Evolutionary conservation across 2,113 vertebrate species (phyloP), one percentile per base, ranked within the genome.

Genomic region (Lethenteron reissneri): DNA sequence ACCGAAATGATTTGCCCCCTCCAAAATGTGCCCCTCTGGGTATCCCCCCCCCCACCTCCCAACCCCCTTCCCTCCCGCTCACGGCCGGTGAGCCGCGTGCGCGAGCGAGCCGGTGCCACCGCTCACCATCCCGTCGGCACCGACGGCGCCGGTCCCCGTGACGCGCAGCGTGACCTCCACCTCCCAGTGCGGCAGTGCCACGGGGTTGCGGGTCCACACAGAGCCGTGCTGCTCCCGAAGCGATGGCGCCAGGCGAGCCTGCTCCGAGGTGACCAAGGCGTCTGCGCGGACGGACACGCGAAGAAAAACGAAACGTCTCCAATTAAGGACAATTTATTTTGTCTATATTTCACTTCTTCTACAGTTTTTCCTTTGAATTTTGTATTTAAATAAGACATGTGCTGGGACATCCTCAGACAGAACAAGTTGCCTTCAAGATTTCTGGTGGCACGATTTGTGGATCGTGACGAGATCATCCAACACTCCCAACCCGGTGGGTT

Each of bases 221-320:
- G 86, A 84, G 56, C 94, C 94, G 64, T 78, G 86, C 62, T 99
- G 94, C 77, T 92, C 97, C 78, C 88, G 87, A 78, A 99, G 82
- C 11, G 94, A 97, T 0, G 92, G 89, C 0, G 89, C 89, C 77
- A 99, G 89, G 69, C 94, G 85, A 74, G 97, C 84, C 76, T 97
- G 92, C 79, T 99, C 92, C 13, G 88, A 80, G 58, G 91, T 92
- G 12, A 92, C 89, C 75, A 97, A 95, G 14, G 92, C 90, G 84
- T 91, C 91, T 97, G 72, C 8, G 11, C 64, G 41, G 41, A 41
- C 41, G 41, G 41, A 41, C 41, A 41, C 41, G 41, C 6, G 41
- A 41, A 41, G 41, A 1, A 41, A 41, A 41, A 6, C 41, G 41
- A 41, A 41, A 6, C 41, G 41, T 41, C 41, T 41, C 41, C 41